These are phyloP conservation scores for Erpornis zantholeuca DNA, from an alignment of 2,113 vertebrate genomes.

Conservation along the genomic window DNA sequence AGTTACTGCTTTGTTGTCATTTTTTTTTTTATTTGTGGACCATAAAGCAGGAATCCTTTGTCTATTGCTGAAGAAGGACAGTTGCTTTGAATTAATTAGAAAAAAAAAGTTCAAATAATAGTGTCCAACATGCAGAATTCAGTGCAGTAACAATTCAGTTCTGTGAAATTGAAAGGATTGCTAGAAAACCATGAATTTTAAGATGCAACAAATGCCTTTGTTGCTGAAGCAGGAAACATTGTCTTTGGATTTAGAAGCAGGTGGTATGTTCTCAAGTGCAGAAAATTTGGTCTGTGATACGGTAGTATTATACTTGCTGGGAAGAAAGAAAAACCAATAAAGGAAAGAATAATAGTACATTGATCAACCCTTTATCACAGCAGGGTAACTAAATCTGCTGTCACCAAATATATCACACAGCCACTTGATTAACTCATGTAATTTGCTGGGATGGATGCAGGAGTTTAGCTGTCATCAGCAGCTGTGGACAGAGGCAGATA, in stretches of 20 bases:
- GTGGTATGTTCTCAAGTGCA: not conserved
- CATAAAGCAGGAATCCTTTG: not conserved
- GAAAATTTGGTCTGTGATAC: slow-evolving; percentile 1
- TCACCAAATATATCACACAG: slow-evolving; percentile 49
- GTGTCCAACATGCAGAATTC: not conserved
- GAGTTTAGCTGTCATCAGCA: slow-evolving; percentile 55
- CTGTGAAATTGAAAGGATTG: not conserved
- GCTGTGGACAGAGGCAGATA: slow-evolving; percentile 47
- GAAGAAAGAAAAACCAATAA: slow-evolving; percentile 57
- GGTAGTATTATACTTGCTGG: not conserved
- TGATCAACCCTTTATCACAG: slow-evolving; percentile 75
- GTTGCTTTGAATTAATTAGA: not conserved
- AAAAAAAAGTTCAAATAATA: not conserved
- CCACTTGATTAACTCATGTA: slow-evolving; percentile 68
- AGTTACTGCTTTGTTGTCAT: not conserved
- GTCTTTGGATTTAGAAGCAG: not conserved
- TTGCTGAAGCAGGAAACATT: not conserved
- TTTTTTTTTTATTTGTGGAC: not conserved
- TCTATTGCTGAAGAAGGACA: not conserved
- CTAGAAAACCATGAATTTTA: not conserved
- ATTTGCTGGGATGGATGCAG: slow-evolving; percentile 54
- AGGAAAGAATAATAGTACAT: slow-evolving; percentile 72
- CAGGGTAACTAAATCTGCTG: slow-evolving; percentile 64
- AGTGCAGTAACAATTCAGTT: not conserved
- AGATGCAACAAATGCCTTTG: not conserved